A percentile compares a stretch with the other conserved stretches of the same genome.
These are phyloP conservation scores for Rhagonycha lutea DNA, from an alignment of 2,888 invertebrate species.

Conservation along the genomic window DNA sequence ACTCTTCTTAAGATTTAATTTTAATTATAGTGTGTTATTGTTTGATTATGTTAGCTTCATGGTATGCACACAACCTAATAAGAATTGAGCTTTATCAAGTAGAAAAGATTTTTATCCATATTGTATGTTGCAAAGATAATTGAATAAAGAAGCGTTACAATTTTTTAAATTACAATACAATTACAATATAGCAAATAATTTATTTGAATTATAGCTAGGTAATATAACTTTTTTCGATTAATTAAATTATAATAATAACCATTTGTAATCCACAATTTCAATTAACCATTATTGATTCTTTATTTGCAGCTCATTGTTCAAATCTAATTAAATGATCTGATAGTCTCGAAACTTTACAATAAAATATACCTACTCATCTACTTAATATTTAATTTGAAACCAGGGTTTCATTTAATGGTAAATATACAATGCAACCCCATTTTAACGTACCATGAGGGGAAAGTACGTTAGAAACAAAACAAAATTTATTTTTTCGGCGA, in stretches of 20 bases:
- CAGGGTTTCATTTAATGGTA: too few relatives aligned
- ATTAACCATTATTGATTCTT: background rate
- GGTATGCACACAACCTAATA: background rate
- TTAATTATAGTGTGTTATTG: background rate
- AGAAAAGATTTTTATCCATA: background rate
- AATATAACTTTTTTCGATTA: background rate
- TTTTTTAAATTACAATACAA: background rate
- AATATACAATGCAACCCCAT: too few relatives aligned
- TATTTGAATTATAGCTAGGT: background rate
- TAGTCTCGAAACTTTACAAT: background rate
- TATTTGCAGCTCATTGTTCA: background rate
- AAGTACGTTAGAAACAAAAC: too few relatives aligned
- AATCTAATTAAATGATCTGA: background rate
- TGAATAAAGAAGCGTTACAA: background rate
- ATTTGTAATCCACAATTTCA: background rate
- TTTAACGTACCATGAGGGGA: too few relatives aligned
- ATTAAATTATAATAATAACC: background rate
- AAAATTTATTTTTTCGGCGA: too few relatives aligned
- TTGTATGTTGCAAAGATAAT: background rate
- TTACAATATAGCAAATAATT: background rate
- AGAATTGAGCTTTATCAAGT: background rate
- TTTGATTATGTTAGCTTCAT: background rate
- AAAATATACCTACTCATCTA: background rate
- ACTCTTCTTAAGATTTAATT: background rate
- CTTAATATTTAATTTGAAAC: too few relatives aligned